Base-by-base conservation (phyloP, 2,113 vertebrate genomes). In the Megaleporinus macrocephalus region DNA sequence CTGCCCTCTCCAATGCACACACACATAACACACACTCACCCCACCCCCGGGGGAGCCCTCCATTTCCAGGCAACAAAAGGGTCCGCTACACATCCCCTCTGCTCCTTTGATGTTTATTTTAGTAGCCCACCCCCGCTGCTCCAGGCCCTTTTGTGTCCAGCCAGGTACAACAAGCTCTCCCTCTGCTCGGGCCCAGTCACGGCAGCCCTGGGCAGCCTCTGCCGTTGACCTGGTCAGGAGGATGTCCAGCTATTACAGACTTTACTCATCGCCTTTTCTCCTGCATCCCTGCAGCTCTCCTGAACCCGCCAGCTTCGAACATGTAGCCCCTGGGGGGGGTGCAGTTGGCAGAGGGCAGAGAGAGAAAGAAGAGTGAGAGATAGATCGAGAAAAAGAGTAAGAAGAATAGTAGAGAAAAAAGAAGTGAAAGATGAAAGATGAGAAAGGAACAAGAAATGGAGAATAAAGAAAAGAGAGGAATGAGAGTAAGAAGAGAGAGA, bases 1-100 rank as follows among this genome's bases (percentile, higher is more conserved):
- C 59, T 73, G 62, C 73, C 16, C 16, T 20, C 57, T 68, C 57
- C 26, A 61, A 65, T 15, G 9, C 49, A 51, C 13, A 51, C 44
- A 20, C 65, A 55, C 49, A 1, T 77, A 77, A 80, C 44, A 84
- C 49, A 1, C 80, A 80, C 89, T 80, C 49, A 84, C 87, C 74
- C 81, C 90, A 91, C 92, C 88, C 88, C 73, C 80, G 91, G 93
- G 94, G 93, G 94, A 93, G 92, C 89, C 84, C 87, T 92, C 91
- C 92, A 95, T 96, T 93, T 94, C 92, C 91, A 93, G 88, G 90
- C 92, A 93, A 90, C 94, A 94, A 93, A 91, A 95, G 93, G 92
- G 93, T 91, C 93, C 57, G 85, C 57, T 83, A 89, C 84, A 89
- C 90, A 92, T 91, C 92, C 91, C 83, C 73, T 84, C 55, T 61